Evolutionary conservation across 2,113 vertebrate genomes (phyloP), one percentile per base, ranked within the genome.

Genomic region (Heloderma charlesbogerti): DNA sequence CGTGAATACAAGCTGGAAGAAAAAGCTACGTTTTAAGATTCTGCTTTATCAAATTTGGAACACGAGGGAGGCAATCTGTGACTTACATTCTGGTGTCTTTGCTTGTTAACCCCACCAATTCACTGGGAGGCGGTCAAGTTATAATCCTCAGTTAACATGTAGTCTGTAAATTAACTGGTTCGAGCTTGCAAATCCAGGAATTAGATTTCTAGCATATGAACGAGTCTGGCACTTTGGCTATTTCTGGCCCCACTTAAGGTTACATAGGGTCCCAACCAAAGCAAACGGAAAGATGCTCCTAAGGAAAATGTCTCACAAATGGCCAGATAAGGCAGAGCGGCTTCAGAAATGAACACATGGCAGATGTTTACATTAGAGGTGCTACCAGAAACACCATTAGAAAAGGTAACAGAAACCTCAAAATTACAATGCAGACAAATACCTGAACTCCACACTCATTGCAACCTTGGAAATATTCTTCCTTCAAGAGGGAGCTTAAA

Each of bases 381-480:
- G 1, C 6, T 5, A 22, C 18, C 18, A 72, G 31, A 13, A 20
- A 6, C 20, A 43, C 7, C 20, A 34, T 3, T 27, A 66, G 25
- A 8, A 9, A 15, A 83, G 54, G 18, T 6, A 12, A 45, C 7
- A 74, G 25, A 54, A 77, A n/a, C 54, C 37, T 1, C 8, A n/a
- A 13, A 10, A 1, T 40, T 18, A 51, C 43, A 86, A 12, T 2
- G 54, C 5, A 0, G 1, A 6, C 8, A 0, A 72, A 10, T 78
- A 90, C 82, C 89, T 90, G 83, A 54, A 54, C n/a, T 79, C 82
- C 57, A 57, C 37, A 15, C n/a, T 72, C 88, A 54, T 90, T 6
- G 6, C 40, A 66, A n/a, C 37, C 37, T 45, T 4, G 34, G 69
- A 22, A 85, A 63, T 0, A 9, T 9, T 22, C 43, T 0, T 29